A percentile compares a stretch with the other conserved stretches of the same genome.
phyloP scores from a whole-genome alignment of 2,888 invertebrate genomes.

The Rhabditophanes sp. region DNA sequence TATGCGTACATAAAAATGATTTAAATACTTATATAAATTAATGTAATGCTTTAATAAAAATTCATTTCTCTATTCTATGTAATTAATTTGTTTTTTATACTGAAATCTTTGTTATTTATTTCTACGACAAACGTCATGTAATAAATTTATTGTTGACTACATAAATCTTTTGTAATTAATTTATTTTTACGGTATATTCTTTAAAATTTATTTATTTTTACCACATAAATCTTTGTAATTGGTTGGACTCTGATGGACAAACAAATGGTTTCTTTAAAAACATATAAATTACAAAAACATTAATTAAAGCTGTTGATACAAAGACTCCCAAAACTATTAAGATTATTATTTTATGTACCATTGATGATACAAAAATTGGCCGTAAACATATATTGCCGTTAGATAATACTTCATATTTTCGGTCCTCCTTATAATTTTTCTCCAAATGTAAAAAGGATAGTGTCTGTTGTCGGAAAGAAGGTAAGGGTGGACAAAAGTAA shows the following conservation, averaged over 20 bases:
- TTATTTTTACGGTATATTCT: no score
- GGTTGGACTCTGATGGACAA: constrained; percentile 32
- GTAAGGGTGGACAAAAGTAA: constrained; percentile 73
- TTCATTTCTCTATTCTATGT: no score
- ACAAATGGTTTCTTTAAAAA: constrained; percentile 36
- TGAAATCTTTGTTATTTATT: no score
- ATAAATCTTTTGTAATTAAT: no score
- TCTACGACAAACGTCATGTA: no score
- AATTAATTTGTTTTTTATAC: no score
- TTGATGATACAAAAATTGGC: not conserved
- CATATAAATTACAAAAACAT: constrained; percentile 19
- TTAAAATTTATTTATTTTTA: no score
- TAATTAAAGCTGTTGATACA: constrained; percentile 48
- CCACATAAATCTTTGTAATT: constrained; percentile 42
- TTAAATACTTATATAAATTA: no score
- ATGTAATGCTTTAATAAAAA: constrained; percentile 1
- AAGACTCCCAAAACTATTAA: not conserved
- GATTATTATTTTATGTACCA: not conserved
- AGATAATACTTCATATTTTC: constrained; percentile 4
- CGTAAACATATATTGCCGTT: constrained; percentile 1
- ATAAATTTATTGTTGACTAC: no score
- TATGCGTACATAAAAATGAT: no score
- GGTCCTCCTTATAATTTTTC: constrained; percentile 38
- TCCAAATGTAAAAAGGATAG: constrained; percentile 88
- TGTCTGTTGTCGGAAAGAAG: constrained; percentile 87